phyloP scores from a whole-genome alignment of 2,113 vertebrate genomes.

The Hepsetus odoe region DNA sequence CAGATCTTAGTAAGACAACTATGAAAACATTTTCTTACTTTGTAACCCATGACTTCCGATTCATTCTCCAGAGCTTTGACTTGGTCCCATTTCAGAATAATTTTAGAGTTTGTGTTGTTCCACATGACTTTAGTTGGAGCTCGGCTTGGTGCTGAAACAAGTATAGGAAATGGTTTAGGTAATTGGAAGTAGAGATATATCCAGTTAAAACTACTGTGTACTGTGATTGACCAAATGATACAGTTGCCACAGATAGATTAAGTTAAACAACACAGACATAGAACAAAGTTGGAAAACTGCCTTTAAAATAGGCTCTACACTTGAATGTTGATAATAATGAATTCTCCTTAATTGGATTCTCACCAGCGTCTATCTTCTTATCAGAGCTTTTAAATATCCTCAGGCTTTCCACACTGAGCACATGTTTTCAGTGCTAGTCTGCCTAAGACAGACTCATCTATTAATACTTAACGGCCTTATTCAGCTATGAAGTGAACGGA shows the following conservation, averaged over 20 bases:
- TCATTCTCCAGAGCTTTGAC: slow-evolving; percentile 95
- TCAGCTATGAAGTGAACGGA: background rate
- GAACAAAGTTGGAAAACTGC: background rate
- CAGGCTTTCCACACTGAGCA: background rate
- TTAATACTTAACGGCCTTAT: background rate
- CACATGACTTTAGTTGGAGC: slow-evolving; percentile 92
- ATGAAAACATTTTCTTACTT: slow-evolving; percentile 77
- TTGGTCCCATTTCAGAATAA: slow-evolving; percentile 94
- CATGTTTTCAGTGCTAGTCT: background rate
- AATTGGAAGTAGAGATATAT: no score
- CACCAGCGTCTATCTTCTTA: background rate
- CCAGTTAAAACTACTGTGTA: background rate
- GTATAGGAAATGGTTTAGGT: background rate
- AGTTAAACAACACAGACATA: background rate
- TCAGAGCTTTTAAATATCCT: background rate
- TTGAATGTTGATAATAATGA: background rate
- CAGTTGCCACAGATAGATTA: no score
- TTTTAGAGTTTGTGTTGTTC: slow-evolving; percentile 94
- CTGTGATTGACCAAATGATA: background rate
- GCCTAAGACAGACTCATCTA: background rate
- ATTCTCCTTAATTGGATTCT: background rate
- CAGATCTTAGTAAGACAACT: background rate
- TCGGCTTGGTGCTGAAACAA: slow-evolving; percentile 86
- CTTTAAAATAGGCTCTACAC: background rate
- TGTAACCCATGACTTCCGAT: slow-evolving; percentile 97